Evolutionary conservation across 1,140 invertebrate species (phyloP).

Genomic region (Orchestia grillus): DNA sequence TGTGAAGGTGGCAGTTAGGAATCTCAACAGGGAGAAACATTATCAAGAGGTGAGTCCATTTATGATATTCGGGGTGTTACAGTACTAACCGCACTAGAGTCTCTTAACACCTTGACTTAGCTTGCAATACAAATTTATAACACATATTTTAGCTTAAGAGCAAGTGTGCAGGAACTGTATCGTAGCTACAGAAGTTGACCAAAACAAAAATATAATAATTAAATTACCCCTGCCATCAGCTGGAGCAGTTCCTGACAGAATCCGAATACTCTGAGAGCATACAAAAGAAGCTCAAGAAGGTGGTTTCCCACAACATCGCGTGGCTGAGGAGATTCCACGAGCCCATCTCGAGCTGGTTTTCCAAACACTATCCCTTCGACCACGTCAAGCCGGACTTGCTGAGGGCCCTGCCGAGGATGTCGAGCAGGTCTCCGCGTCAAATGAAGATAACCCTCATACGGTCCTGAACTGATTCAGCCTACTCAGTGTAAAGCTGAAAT

Average conservation of each 20-base stretch:
- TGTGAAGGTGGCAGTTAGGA: background rate
- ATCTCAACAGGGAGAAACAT: background rate
- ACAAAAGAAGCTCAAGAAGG: constrained; percentile 30
- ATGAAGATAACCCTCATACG: background rate
- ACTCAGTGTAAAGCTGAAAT: background rate
- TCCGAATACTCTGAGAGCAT: background rate
- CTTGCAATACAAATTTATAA: background rate
- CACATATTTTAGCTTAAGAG: too few species aligned
- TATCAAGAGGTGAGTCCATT: background rate
- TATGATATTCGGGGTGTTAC: background rate
- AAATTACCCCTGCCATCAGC: background rate
- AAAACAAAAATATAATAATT: background rate
- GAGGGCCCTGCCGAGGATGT: background rate
- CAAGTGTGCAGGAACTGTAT: background rate
- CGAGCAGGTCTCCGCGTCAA: background rate
- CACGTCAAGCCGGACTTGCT: background rate
- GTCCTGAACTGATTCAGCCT: background rate
- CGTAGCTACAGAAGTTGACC: background rate
- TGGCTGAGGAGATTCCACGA: background rate
- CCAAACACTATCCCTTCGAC: constrained; percentile 15
- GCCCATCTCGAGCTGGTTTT: constrained; percentile 23
- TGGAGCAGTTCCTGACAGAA: background rate
- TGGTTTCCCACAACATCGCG: background rate
- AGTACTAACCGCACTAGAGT: background rate
- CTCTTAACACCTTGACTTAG: background rate